phyloP scores from a whole-genome alignment of 2,888 invertebrate genomes.

The Drosophila mulleri region DNA sequence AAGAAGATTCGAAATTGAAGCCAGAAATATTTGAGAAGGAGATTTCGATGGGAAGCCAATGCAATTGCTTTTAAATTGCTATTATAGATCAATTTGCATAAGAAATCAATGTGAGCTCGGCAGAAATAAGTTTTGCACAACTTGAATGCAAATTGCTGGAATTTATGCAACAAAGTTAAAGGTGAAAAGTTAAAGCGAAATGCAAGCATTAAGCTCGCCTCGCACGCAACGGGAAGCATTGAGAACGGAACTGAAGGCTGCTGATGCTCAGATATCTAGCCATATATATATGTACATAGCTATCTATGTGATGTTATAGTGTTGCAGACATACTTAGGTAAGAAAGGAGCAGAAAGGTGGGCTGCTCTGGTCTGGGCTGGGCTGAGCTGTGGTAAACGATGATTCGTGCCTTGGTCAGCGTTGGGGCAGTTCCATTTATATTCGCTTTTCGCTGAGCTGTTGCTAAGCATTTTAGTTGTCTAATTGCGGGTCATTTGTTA shows the following conservation, averaged over 20 bases:
- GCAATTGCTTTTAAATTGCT: neutral
- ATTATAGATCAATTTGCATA: too few species aligned
- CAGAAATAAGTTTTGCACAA: neutral
- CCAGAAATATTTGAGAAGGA: neutral
- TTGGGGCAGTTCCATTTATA: slow-evolving; percentile 34
- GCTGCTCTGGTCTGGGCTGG: neutral
- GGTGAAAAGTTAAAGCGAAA: neutral
- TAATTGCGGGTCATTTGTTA: slow-evolving; percentile 73
- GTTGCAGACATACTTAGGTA: neutral
- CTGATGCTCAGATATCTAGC: neutral
- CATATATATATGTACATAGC: neutral
- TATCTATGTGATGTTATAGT: neutral
- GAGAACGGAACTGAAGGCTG: slow-evolving; percentile 6
- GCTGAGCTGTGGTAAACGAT: slow-evolving; percentile 16
- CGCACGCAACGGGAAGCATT: slow-evolving; percentile 1
- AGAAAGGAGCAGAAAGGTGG: neutral
- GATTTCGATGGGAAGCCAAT: neutral
- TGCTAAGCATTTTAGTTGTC: slow-evolving; percentile 55
- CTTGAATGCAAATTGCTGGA: neutral
- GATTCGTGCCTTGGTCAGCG: slow-evolving; percentile 23
- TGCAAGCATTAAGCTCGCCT: neutral
- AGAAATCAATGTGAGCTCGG: neutral
- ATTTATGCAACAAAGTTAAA: neutral
- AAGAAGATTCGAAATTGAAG: neutral
- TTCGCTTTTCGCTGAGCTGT: slow-evolving; percentile 29